Conservation (phyloP, 2,888 invertebrate genomes). For the Eilema sororculum region DNA sequence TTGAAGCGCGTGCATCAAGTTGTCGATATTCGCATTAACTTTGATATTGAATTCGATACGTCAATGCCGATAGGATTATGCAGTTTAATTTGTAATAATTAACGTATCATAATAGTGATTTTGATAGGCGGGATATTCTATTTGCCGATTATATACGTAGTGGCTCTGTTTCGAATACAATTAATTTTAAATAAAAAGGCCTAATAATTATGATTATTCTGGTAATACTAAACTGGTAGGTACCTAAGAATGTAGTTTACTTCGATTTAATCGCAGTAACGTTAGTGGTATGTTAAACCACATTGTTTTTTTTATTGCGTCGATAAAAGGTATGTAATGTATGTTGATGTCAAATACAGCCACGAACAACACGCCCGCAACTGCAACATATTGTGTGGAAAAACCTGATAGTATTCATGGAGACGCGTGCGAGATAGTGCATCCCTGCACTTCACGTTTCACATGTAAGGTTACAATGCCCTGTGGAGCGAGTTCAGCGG, state of each 20-base stretch:
- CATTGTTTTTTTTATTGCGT: no score
- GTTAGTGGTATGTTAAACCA: no score
- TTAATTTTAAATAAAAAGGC: background rate
- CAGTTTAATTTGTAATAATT: background rate
- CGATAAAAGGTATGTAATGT: no score
- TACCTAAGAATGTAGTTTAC: no score
- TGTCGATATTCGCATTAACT: constrained; percentile 10
- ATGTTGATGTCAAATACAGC: no score
- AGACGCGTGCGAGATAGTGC: background rate
- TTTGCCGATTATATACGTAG: background rate
- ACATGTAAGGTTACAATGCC: background rate
- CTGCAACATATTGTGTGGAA: background rate
- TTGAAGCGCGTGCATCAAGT: background rate
- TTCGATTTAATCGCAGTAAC: no score
- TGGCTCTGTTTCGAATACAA: background rate
- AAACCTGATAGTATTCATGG: background rate
- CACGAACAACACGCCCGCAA: background rate
- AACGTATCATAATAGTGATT: background rate
- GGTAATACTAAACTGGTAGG: background rate
- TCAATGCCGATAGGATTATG: background rate
- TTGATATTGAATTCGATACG: background rate
- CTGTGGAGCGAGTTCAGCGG: background rate
- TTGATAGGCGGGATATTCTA: background rate
- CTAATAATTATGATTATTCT: background rate
- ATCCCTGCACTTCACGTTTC: background rate